These are phyloP conservation scores for Enteromius paludinosus DNA, from an alignment of 2,797 vertebrate genomes.

Conservation along the genomic window DNA sequence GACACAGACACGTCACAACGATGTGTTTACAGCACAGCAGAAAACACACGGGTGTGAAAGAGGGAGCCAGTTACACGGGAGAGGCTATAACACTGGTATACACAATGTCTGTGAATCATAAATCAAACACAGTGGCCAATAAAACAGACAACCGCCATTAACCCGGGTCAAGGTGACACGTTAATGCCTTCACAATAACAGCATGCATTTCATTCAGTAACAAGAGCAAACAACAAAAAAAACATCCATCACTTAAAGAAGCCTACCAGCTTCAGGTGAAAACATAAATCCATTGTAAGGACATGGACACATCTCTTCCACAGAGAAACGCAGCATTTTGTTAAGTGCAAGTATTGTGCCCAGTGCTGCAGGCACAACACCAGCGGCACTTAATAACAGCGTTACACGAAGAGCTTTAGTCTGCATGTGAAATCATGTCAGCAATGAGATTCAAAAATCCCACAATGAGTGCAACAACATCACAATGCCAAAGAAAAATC, in stretches of 20 bases:
- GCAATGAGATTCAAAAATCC: background rate
- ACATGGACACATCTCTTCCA: slow-evolving; percentile 5
- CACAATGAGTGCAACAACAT: background rate
- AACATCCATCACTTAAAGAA: slow-evolving; percentile 52
- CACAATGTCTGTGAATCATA: slow-evolving; percentile 10
- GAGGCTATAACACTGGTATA: background rate
- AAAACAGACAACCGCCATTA: background rate
- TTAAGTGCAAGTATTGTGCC: slow-evolving; percentile 20
- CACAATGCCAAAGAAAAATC: background rate
- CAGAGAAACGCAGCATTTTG: slow-evolving; percentile 39
- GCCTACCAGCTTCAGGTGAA: background rate
- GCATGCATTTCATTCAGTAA: slow-evolving; percentile 11
- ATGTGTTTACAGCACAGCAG: background rate
- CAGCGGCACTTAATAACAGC: slow-evolving; percentile 47
- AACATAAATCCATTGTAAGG: slow-evolving; percentile 35
- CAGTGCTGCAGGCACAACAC: slow-evolving; percentile 24
- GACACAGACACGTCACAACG: slow-evolving; percentile 1
- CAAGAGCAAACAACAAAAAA: slow-evolving; percentile 1
- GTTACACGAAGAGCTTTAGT: slow-evolving; percentile 22
- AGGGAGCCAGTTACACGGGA: background rate
- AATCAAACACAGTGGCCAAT: slow-evolving; percentile 24
- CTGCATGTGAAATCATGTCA: background rate
- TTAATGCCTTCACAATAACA: slow-evolving; percentile 9
- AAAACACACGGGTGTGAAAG: slow-evolving; percentile 24
- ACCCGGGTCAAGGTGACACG: slow-evolving; percentile 33